These are phyloP conservation scores for Chrysolina haemoptera DNA, from an alignment of 2,888 invertebrate genomes.

Conservation along the genomic window DNA sequence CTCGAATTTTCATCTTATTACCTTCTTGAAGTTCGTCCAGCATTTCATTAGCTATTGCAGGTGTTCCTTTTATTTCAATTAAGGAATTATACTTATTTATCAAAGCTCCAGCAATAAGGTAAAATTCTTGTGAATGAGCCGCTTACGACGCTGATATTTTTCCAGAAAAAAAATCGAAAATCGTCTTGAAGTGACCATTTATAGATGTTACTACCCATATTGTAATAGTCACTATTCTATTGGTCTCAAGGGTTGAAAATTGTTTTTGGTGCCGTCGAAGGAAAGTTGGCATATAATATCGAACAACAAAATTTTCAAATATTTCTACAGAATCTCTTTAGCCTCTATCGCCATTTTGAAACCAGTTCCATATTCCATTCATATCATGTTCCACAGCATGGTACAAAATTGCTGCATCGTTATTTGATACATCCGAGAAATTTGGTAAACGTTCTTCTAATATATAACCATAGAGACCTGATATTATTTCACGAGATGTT, in stretches of 20 bases:
- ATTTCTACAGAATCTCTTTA: slow-evolving; percentile 23
- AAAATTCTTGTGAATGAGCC: no score
- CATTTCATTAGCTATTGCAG: no score
- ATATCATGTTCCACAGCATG: slow-evolving; percentile 1
- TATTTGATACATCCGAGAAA: no score
- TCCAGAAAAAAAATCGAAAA: no score
- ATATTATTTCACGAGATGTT: neutral
- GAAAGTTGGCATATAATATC: neutral
- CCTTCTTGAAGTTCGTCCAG: no score
- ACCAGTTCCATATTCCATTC: slow-evolving; percentile 1
- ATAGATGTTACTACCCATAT: slow-evolving; percentile 23
- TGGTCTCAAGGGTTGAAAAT: slow-evolving; percentile 8
- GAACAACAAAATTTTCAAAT: slow-evolving; percentile 17
- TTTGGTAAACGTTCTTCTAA: slow-evolving; percentile 13
- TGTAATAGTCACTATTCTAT: slow-evolving; percentile 17
- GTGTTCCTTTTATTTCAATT: no score
- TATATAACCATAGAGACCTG: slow-evolving; percentile 2
- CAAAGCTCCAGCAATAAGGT: no score
- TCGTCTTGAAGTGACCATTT: slow-evolving; percentile 21
- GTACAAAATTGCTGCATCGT: neutral
- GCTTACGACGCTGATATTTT: no score
- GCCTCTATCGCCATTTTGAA: no score
- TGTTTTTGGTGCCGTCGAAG: no score
- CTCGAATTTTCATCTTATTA: no score
- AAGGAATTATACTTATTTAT: no score